Evolutionary conservation across 1,140 invertebrate genomes (phyloP).

Genomic region (Polypedilum pembai): DNA sequence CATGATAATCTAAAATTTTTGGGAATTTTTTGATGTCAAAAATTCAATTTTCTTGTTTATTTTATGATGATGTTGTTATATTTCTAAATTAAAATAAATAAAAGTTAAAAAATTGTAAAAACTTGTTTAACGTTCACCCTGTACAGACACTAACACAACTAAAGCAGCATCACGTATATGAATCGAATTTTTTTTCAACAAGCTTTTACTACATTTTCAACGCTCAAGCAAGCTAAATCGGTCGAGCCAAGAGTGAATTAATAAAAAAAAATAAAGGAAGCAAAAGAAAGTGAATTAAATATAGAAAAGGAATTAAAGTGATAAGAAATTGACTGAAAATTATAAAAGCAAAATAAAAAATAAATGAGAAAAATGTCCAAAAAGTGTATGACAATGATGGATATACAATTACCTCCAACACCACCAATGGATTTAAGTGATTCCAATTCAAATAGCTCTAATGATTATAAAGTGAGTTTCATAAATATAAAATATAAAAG

Average conservation of each 20-base stretch:
- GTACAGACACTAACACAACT: constrained; percentile 34
- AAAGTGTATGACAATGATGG: background rate
- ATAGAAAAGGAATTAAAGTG: background rate
- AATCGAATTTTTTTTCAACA: constrained; percentile 34
- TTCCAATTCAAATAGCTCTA: constrained; percentile 14
- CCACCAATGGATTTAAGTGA: constrained; percentile 23
- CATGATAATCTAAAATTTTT: background rate
- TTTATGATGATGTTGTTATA: background rate
- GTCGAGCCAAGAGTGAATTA: background rate
- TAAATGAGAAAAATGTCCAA: constrained; percentile 16
- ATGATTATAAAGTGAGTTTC: constrained; percentile 21
- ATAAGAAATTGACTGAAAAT: background rate
- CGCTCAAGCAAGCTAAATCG: constrained; percentile 24
- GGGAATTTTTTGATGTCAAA: background rate
- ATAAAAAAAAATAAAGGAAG: constrained; percentile 20
- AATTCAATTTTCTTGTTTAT: background rate
- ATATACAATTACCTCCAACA: constrained; percentile 5
- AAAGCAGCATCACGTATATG: constrained; percentile 32
- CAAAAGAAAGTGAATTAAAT: background rate
- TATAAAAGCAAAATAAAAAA: background rate
- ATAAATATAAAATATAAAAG: background rate
- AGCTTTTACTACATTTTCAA: constrained; percentile 33
- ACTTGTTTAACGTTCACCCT: background rate
- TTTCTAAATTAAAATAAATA: background rate
- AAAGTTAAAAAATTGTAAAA: background rate